Base-by-base conservation (phyloP, 2,797 vertebrate genomes). In the Crax fasciolata region DNA sequence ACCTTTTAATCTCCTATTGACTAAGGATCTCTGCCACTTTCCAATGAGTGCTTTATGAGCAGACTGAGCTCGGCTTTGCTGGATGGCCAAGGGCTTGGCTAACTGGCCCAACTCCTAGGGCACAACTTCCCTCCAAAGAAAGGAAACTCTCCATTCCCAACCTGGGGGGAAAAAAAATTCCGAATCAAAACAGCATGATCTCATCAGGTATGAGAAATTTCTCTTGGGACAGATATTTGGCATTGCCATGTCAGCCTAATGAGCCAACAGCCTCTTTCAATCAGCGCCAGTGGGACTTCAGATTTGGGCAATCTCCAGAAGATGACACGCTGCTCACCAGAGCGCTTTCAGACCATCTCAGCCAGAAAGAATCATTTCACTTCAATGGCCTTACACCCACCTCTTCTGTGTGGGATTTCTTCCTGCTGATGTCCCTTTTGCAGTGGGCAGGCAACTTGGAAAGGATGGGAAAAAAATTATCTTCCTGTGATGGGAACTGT, bases 401-500 rank as follows among this genome's bases (percentile, higher is more conserved):
- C 54, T 13, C 20, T 91, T 51, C 59, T 85, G 68, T 72, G 78
- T 84, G 89, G 72, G 90, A 74, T 91, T 87, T 87, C 54, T 89
- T 90, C 81, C 87, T 83, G 58, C 61, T 63, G 11, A 58, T 93
- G 68, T 82, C 80, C 83, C 77, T 83, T 43, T 27, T 79, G n/a
- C 20, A 84, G 81, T 48, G 68, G 72, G 62, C 35, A 72, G 72
- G 55, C 61, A 94, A 44, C 81, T 85, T 51, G 13, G 28, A 73
- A 89, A 77, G 43, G 66, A 72, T 80, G 65, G 84, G 87, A 13
- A 85, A 85, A 90, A 55, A 90, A 55, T 21, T 17, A 23, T 68
- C 82, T 94, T 89, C 89, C 72, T 89, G 72, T 80, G 73, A 23
- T 92, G 87, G 79, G 79, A 94, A 46, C 28, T 28, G 87, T n/a